phyloP scores from a whole-genome alignment of 2,888 invertebrate genomes.

The Microplitis manilae region DNA sequence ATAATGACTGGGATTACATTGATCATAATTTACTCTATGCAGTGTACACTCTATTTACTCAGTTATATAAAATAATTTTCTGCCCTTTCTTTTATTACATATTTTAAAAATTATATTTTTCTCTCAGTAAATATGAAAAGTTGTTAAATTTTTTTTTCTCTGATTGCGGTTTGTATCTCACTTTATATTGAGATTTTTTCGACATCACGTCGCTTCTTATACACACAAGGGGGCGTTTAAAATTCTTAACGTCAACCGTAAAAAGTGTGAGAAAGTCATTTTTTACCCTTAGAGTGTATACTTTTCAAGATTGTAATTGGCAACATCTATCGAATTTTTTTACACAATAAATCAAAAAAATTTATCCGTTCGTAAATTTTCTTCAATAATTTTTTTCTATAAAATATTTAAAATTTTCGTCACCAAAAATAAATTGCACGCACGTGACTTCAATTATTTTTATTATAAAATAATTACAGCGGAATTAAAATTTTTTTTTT shows the following conservation, averaged over 20 bases:
- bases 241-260: conserved; percentile 45
- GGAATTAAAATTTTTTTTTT: too few species aligned
- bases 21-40: not conserved
- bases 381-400: too few species aligned
- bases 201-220: conserved; percentile 45
- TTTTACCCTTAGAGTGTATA: not conserved
- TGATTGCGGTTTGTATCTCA: conserved; percentile 60
- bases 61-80: conserved; percentile 6
- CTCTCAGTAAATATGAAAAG: not conserved
- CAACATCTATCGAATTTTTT: conserved; percentile 68
- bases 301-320: conserved; percentile 60
- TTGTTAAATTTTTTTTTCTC: conserved; percentile 11
- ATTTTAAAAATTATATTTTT: not conserved
- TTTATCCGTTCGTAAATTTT: too few species aligned
- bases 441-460: too few species aligned
- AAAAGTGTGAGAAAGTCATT: conserved; percentile 30
- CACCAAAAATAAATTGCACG: too few species aligned
- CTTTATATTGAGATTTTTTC: conserved; percentile 27
- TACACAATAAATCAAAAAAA: not conserved
- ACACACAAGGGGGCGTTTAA: conserved; percentile 52
- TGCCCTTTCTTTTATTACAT: not conserved
- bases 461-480: too few species aligned
- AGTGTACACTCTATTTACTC: conserved; percentile 10
- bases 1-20: conserved; percentile 32
- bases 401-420: too few species aligned